These are phyloP conservation scores for Lagopus leucura DNA, from an alignment of 2,113 vertebrate genomes.

Conservation along the genomic window DNA sequence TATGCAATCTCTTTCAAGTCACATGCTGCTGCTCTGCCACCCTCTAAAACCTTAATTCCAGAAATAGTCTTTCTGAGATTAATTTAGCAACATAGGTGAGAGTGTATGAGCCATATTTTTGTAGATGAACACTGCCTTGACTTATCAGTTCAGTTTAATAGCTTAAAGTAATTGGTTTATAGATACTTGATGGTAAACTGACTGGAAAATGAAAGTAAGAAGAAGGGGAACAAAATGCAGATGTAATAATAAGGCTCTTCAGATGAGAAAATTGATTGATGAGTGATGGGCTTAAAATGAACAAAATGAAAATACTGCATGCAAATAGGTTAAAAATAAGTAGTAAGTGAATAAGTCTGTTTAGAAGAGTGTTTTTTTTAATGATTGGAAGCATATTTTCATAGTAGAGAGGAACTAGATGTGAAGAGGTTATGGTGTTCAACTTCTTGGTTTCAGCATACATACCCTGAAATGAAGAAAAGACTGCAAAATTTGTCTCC, in stretches of 20 bases:
- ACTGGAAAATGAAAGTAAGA: not conserved
- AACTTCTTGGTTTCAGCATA: not conserved
- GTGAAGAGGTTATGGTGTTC: not conserved
- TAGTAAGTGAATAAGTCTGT: not conserved
- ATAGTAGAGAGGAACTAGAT: not conserved
- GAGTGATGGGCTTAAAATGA: not conserved
- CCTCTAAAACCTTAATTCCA: not conserved
- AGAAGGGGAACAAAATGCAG: not conserved
- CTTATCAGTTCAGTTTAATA: accelerated
- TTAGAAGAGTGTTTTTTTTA: not conserved
- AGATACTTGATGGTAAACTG: not conserved
- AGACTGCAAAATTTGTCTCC: not conserved
- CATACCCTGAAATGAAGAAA: not conserved
- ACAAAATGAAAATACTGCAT: not conserved
- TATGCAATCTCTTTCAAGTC: constrained; percentile 39
- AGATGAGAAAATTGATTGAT: not conserved
- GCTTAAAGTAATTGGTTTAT: not conserved
- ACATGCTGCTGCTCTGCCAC: not conserved
- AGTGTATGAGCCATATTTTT: not conserved
- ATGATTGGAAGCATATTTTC: not conserved
- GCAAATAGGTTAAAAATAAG: not conserved
- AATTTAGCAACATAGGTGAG: not conserved
- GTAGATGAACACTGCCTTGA: not conserved
- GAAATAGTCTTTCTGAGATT: not conserved
- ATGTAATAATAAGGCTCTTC: not conserved